Base-by-base conservation (phyloP, 2,888 invertebrate genomes). In the Tenthredo scrophulariae region DNA sequence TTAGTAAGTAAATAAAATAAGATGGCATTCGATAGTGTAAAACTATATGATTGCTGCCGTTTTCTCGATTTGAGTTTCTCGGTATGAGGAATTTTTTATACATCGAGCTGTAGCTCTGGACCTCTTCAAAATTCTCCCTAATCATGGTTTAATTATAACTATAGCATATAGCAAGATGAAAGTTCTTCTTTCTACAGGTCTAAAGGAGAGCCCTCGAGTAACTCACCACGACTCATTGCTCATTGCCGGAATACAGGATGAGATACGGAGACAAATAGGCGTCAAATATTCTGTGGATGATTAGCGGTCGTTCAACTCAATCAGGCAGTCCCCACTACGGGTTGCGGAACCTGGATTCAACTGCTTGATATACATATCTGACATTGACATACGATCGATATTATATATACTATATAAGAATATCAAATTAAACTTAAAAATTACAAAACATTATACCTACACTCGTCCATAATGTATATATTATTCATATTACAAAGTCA, bases 211-310 rank as follows among this genome's bases (percentile, higher is more conserved):
- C 91, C 94, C 95, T 0, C 95, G 94, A 88, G 95, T 97, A 90
- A 94, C 94, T 0, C 95, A 96, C 87, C 95, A 95, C 75, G 96
- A 97, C 87, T 96, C 96, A 72, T 93, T 97, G 84, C 93, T 96
- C 15, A 93, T 97, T 86, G 96, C 97, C 0, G 95, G 96, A 89
- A 94, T 97, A 85, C 95, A 96, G 91, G 97, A 97, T 91, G 95
- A 96, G 67, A 95, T 97, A 91, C 94, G 97, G 85, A 95, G 95
- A 82, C 96, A 97, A 93, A 89, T 97, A 58, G 96, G 96, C 4
- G 96, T 96, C 5, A 93, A 93, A 26, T 96, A 94, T 89, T 94
- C 94, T 65, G 94, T 92, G 6, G 96, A 96, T 92, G 94, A 33
- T 67, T 10, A 33, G 58, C 22, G 4, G 22, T 3, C 62, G 26